phyloP scores from a whole-genome alignment of 1,140 invertebrate genomes.

The Aethina tumida region DNA sequence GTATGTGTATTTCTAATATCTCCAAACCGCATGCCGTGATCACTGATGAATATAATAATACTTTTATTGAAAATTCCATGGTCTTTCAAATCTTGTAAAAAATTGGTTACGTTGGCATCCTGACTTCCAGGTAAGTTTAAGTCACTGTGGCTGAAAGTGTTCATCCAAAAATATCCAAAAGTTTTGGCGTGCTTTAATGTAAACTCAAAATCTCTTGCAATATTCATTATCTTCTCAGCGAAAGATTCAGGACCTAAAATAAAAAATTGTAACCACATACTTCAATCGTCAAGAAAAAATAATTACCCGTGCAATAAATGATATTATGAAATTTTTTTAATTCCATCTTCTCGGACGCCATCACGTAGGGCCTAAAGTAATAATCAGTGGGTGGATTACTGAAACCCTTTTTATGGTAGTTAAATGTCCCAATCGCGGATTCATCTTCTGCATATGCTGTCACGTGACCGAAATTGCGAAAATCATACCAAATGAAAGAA shows the following conservation, averaged over 20 bases:
- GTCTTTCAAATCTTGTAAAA: conserved; percentile 39
- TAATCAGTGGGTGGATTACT: conserved; percentile 60
- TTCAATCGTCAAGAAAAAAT: no score
- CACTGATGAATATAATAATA: conserved; percentile 61
- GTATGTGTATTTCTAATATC: conserved; percentile 52
- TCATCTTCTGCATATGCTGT: conserved; percentile 58
- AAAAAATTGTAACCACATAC: no score
- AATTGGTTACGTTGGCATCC: conserved; percentile 40
- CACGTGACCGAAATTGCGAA: conserved; percentile 44
- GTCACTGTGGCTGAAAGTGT: conserved; percentile 54
- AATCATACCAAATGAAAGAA: conserved; percentile 53
- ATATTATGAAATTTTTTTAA: conserved; percentile 28
- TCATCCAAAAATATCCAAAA: conserved; percentile 63
- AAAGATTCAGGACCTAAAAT: conserved; percentile 38
- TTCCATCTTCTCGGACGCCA: conserved; percentile 47
- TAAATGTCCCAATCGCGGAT: conserved; percentile 49
- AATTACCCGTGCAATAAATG: conserved; percentile 45
- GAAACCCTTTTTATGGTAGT: conserved; percentile 60
- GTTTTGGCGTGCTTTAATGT: no score
- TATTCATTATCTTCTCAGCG: no score
- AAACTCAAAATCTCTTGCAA: conserved; percentile 48
- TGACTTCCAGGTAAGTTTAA: conserved; percentile 46
- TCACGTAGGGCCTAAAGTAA: conserved; percentile 58
- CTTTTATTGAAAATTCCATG: conserved; percentile 43
- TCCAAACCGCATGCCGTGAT: conserved; percentile 76